A percentile compares a stretch with the other conserved stretches of the same genome.
Evolutionary conservation across 2,113 vertebrate genomes (phyloP).

Genomic region (Caranx ignobilis): DNA sequence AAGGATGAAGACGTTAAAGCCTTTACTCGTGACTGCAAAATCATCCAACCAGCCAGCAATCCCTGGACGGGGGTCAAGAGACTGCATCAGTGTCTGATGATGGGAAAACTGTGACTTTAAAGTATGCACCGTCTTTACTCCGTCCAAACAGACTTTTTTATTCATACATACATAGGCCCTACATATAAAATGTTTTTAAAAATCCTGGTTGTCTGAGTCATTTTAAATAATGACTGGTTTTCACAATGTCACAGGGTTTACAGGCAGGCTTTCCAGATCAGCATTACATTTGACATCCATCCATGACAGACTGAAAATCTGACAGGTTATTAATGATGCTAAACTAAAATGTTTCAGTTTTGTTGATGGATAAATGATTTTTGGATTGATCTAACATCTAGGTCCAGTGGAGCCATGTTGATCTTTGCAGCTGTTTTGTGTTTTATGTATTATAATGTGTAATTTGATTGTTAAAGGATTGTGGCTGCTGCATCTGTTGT

Average conservation of each 20-base stretch:
- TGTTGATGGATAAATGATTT: neutral
- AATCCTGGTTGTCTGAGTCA: neutral
- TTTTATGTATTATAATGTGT: neutral
- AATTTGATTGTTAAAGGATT: too few species aligned
- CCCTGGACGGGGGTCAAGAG: conserved; percentile 17
- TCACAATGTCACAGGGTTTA: conserved; percentile 10
- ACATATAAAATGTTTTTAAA: neutral
- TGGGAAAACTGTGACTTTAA: conserved; percentile 17
- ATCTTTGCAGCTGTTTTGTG: neutral
- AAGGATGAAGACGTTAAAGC: conserved; percentile 38
- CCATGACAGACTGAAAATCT: conserved; percentile 49
- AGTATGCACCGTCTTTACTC: neutral
- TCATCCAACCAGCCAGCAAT: conserved; percentile 40
- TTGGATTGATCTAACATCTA: neutral
- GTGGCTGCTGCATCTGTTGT: too few species aligned
- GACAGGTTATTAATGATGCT: conserved; percentile 47
- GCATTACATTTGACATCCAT: conserved; percentile 28
- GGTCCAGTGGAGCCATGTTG: neutral
- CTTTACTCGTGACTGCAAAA: conserved; percentile 38
- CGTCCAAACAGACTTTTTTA: neutral
- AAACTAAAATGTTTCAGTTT: conserved; percentile 36
- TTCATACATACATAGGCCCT: too few species aligned
- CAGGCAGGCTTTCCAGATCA: neutral
- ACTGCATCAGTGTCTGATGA: conserved; percentile 29
- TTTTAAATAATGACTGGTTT: conserved; percentile 1